Base-by-base conservation (phyloP, 2,797 vertebrate genomes). In the Sebastes dallii region DNA sequence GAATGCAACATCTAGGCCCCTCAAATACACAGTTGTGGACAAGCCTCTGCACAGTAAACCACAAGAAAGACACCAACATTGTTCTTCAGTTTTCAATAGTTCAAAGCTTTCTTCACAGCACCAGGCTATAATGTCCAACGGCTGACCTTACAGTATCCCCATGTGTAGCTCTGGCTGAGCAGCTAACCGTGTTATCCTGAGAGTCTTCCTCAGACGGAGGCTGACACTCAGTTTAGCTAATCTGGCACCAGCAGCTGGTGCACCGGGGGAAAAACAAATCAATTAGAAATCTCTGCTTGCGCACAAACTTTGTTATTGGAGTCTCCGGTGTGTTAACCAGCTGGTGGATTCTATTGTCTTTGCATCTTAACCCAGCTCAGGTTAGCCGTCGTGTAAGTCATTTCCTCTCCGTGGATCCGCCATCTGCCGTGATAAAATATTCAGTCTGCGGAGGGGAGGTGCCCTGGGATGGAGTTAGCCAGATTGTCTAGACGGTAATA, bases 221-320 rank as follows among this genome's bases (percentile, higher is more conserved):
- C 78, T 83, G 89, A 81, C 75, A 72, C 82, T 83, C 66, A 65
- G 50, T 76, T 88, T 82, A 78, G 80, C 75, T 84, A 89, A 91
- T 91, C 84, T 88, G 78, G 81, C 86, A 78, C 77, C 70, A 66
- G 86, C 91, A 92, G 91, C 91, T 92, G 90, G 80, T 75, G 90
- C 74, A 80, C 73, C 30, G 6, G 56, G 78, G 85, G 81, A 81
- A 85, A 81, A 85, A 88, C 81, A 91, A 91, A 92, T 92, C 88
- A 91, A 92, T 92, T 92, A 91, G 78, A 91, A 78, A 87, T 81
- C 75, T 84, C 68, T 87, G 83, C 84, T 64, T 80, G 89, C 72
- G 54, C 82, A 72, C 80, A 81, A 88, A 90, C 84, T 91, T 87
- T 87, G 85, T 91, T 84, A 87, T 76, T 36, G 14, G 66, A 66